These are phyloP conservation scores for Lepilemur septentrionalis DNA, from an alignment of 2,797 vertebrate species.

Conservation along the genomic window DNA sequence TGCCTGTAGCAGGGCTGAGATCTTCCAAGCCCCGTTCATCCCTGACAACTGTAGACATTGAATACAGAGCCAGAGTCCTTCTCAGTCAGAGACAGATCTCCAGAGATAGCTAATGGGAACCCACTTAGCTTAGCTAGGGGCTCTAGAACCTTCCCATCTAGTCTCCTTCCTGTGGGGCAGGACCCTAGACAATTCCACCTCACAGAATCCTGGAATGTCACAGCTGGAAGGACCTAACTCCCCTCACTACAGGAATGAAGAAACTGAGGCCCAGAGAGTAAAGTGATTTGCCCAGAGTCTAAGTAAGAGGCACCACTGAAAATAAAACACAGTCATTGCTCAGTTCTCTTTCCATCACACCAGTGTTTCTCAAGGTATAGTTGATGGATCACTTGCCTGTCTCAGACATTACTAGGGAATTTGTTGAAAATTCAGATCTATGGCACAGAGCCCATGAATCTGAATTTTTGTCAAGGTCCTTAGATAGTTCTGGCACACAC, in stretches of 20 bases:
- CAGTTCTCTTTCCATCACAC: not conserved
- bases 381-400: not conserved
- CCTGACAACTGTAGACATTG: slow-evolving; percentile 87
- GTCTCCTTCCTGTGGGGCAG: not conserved
- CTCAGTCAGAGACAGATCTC: not conserved
- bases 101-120: not conserved
- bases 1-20: slow-evolving; percentile 89
- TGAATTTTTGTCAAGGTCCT: not conserved
- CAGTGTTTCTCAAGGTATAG: not conserved
- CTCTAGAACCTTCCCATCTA: not conserved
- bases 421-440: not conserved
- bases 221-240: not conserved
- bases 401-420: not conserved
- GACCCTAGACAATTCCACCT: not conserved
- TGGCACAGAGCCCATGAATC: not conserved
- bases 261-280: not conserved
- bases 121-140: not conserved
- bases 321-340: not conserved
- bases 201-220: not conserved
- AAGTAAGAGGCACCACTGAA: not conserved
- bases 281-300: not conserved
- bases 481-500: not conserved
- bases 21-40: slow-evolving; percentile 87
- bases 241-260: not conserved
- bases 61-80: not conserved